Evolutionary conservation across 1,140 invertebrate species (phyloP).

Genomic region (Macrobrachium rosenbergii): DNA sequence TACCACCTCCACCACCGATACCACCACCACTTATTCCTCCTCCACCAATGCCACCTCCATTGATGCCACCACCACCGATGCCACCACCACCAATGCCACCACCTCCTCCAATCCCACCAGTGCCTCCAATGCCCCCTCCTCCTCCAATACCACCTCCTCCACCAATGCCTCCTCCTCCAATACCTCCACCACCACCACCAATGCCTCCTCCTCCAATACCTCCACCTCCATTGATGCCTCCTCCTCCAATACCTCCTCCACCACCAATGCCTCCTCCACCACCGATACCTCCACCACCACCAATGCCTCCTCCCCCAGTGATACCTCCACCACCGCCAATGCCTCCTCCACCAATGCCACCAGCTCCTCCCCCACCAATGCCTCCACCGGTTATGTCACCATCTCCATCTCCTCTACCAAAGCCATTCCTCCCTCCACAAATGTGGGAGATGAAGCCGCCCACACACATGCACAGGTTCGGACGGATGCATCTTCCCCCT

Average conservation of each 20-base stretch:
- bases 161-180: neutral
- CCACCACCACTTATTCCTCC: neutral
- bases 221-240: neutral
- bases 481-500: conserved; percentile 82
- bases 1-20: conserved; percentile 6
- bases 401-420: conserved; percentile 11
- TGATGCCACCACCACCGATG: conserved; percentile 83
- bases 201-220: conserved; percentile 72
- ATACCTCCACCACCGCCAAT: conserved; percentile 32
- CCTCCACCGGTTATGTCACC: neutral
- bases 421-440: conserved; percentile 63
- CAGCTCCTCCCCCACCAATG: conserved; percentile 72
- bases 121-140: conserved; percentile 79
- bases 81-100: conserved; percentile 75
- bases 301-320: neutral
- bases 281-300: conserved; percentile 71
- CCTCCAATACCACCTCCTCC: conserved; percentile 73
- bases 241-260: conserved; percentile 14
- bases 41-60: conserved; percentile 77
- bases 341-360: neutral
- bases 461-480: conserved; percentile 85
- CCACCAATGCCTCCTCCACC: conserved; percentile 37
- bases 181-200: conserved; percentile 24
- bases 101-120: conserved; percentile 85
- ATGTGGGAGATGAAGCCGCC: conserved; percentile 70